Evolutionary conservation across 2,888 invertebrate species (phyloP).

Genomic region (Meteorus colon): DNA sequence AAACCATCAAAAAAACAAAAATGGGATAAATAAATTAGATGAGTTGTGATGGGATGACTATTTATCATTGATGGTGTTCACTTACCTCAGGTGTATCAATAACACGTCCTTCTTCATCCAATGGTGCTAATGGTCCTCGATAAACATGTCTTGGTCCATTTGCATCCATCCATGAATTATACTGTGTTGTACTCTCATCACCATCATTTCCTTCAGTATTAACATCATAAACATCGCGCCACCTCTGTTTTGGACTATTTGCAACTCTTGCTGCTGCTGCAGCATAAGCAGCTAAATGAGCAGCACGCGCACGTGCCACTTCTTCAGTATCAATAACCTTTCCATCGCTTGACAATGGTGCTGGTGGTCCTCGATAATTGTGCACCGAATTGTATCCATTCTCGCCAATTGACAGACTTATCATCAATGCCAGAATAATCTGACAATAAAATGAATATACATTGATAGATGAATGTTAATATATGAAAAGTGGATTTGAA

Average conservation of each 20-base stretch:
- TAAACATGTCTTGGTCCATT: slow-evolving; percentile 33
- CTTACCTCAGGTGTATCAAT: slow-evolving; percentile 59
- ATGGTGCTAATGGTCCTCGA: slow-evolving; percentile 52
- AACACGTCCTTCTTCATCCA: slow-evolving; percentile 56
- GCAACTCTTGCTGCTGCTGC: slow-evolving; percentile 53
- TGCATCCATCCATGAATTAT: not conserved
- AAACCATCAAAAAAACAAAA: not conserved
- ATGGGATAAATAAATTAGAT: not conserved
- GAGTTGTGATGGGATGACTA: not conserved
- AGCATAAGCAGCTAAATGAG: slow-evolving; percentile 60
- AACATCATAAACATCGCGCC: not conserved
- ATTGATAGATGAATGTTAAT: slow-evolving; percentile 11
- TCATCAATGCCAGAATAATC: slow-evolving; percentile 30
- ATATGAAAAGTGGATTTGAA: not conserved
- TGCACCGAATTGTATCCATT: slow-evolving; percentile 39
- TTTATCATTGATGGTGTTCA: not conserved
- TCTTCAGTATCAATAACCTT: slow-evolving; percentile 65
- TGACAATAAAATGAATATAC: not conserved
- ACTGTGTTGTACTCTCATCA: not conserved
- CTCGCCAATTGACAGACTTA: slow-evolving; percentile 37
- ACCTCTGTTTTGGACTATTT: slow-evolving; percentile 39
- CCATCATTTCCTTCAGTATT: slow-evolving; percentile 34
- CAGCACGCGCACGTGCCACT: slow-evolving; percentile 60
- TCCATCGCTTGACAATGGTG: slow-evolving; percentile 61
- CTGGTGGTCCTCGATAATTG: slow-evolving; percentile 60